Base-by-base conservation (phyloP, 2,113 vertebrate species). In the Halcyon malimbica region DNA sequence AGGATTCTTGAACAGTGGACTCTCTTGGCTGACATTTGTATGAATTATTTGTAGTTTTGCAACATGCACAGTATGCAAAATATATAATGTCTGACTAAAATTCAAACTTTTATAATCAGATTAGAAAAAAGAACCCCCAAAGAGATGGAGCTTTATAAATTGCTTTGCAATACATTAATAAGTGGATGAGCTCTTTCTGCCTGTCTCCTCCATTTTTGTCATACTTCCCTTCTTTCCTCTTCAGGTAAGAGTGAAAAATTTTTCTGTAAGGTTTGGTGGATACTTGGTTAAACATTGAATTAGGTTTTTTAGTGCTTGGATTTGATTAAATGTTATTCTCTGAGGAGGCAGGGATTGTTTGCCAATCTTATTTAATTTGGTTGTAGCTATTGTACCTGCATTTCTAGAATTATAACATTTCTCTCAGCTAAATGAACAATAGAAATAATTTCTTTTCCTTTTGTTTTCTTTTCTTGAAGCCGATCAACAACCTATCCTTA, bases 401-500 rank as follows among this genome's bases (percentile, higher is more conserved):
- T 59, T 79, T 87, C 71, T 79, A 88, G 16, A 67, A 28, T 91
- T 86, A 50, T 31, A 90, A 64, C 33, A 42, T 91, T 83, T 88
- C 59, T 13, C 16, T 87, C 44, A 60, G 33, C 84, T 84, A 79
- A 77, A 56, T 59, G n/a, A 95, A 44, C 65, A 63, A 86, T 48
- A 51, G 37, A 84, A 94, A 86, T 97, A 96, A 97, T 83, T 63
- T 87, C 18, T 73, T 89, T 77, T 93, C 73, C 11, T 94, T 95
- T 91, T 91, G 41, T 94, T 93, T 96, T 96, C 51, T 97, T 95
- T 91, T 94, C 83, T 93, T 97, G 88, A 98, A 98, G 98, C 97
- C 98, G 98, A 97, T 98, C 98, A 97, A 98, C 98, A 96, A 98
- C 98, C 86, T 98, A 98, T n/a, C 98, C 98, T 96, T 98, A 98